phyloP scores from a whole-genome alignment of 2,113 vertebrate genomes.

The Pangasianodon gigas region DNA sequence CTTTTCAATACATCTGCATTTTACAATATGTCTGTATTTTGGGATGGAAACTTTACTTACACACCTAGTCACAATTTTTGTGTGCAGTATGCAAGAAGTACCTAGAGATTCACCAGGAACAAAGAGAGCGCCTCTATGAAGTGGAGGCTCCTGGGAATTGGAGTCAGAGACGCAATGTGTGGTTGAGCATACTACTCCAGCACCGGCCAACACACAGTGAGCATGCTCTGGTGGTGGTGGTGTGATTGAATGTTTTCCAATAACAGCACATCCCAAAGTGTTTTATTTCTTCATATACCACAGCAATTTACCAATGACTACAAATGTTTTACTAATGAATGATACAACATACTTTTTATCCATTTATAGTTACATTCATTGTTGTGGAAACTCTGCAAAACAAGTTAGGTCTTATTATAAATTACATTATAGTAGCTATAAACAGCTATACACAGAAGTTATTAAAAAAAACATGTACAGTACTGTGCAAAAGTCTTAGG shows the following conservation, averaged over 20 bases:
- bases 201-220: constrained; percentile 59
- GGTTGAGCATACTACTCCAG: constrained; percentile 82
- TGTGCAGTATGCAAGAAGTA: constrained; percentile 83
- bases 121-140: constrained; percentile 83
- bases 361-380: not conserved
- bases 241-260: not conserved
- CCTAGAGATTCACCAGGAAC: constrained; percentile 69
- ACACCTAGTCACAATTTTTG: constrained; percentile 29
- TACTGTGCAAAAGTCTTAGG: too few relatives aligned
- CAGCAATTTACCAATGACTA: not conserved
- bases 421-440: not conserved
- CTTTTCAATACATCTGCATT: not conserved
- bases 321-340: not conserved
- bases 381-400: not conserved
- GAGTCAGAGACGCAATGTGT: constrained; percentile 84
- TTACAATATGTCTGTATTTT: not conserved
- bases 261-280: not conserved
- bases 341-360: not conserved
- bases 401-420: not conserved
- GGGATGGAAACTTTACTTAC: not conserved
- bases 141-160: constrained; percentile 85
- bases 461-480: too few relatives aligned
- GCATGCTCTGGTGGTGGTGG: not conserved
- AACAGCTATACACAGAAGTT: not conserved
- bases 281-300: not conserved